Evolutionary conservation across 2,113 vertebrate species (phyloP).

Genomic region (Atrichornis clamosus): DNA sequence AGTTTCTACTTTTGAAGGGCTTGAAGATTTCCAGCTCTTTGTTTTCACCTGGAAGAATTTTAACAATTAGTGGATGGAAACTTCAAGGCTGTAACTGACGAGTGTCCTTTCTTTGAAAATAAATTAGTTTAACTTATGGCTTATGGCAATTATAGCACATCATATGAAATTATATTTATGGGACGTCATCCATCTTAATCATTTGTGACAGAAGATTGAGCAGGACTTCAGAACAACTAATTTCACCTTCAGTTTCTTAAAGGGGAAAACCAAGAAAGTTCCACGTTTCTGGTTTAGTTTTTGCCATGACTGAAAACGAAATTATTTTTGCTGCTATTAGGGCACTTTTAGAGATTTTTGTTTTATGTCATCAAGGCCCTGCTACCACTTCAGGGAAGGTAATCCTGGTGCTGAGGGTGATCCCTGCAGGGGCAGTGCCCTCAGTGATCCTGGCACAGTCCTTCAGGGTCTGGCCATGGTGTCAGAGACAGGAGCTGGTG

Average conservation of each 20-base stretch:
- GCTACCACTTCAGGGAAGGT: not conserved
- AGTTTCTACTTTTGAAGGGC: not conserved
- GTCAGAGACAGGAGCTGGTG: not conserved
- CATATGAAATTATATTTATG: not conserved
- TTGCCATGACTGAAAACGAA: not conserved
- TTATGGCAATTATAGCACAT: not conserved
- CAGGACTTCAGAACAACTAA: not conserved
- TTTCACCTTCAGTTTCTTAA: not conserved
- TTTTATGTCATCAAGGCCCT: not conserved
- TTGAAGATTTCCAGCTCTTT: not conserved
- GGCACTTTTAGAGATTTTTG: not conserved
- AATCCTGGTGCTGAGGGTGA: not conserved
- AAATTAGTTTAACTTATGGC: not conserved
- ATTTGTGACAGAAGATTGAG: not conserved
- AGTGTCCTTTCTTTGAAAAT: not conserved
- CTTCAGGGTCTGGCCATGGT: not conserved
- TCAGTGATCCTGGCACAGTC: not conserved
- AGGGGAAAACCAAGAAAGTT: not conserved
- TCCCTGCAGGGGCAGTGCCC: not conserved
- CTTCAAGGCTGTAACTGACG: not conserved
- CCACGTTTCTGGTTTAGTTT: not conserved
- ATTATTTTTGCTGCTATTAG: not conserved
- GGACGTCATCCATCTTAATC: not conserved
- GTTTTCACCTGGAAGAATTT: not conserved
- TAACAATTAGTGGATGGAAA: not conserved